Base-by-base conservation (phyloP, 2,888 invertebrate genomes). In the Microdon myrmicae region DNA sequence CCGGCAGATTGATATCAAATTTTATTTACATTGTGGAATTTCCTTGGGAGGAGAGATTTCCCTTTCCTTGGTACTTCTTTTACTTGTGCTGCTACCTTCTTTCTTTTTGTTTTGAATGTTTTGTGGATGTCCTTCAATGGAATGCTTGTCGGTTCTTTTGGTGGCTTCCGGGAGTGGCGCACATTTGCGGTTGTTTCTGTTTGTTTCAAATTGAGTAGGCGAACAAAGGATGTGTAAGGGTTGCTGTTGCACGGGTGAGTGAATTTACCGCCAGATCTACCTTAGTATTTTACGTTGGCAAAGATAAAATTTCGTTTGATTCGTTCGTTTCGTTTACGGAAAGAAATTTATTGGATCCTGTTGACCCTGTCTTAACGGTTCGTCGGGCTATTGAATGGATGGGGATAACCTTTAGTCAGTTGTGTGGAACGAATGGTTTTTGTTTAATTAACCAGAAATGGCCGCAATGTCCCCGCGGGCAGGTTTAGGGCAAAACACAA, bases 1-100 rank as follows among this genome's bases (percentile, higher is more conserved):
- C n/a, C n/a, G 37, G 26, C 51, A 64, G 58, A 64, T 64, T 58
- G 58, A 58, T 64, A 64, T 58, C 64, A 64, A 58, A 58, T 58
- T 64, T 51, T 58, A 64, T 64, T 64, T 64, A 64, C 64, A 64
- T 64, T 64, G 64, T 64, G 51, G 20, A 45, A 58, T 32, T 43
- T 64, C 51, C 22, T 31, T 44, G 28, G 7, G 20, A 41, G 45
- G 55, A 8, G 43, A 23, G 49, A 37, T 37, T 37, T 13, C 13
- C 10, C n/a, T n/a, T n/a, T n/a, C n/a, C n/a, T n/a, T n/a, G n/a
- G n/a, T n/a, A n/a, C n/a, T n/a, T n/a, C n/a, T n/a, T n/a, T n/a
- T n/a, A n/a, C n/a, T n/a, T n/a, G n/a, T n/a, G n/a, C n/a, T n/a
- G n/a, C n/a, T n/a, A n/a, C n/a, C n/a, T n/a, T n/a, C n/a, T n/a